Evolutionary conservation across 1,140 invertebrate genomes (phyloP).

Genomic region (Akabosia matsudoensis): DNA sequence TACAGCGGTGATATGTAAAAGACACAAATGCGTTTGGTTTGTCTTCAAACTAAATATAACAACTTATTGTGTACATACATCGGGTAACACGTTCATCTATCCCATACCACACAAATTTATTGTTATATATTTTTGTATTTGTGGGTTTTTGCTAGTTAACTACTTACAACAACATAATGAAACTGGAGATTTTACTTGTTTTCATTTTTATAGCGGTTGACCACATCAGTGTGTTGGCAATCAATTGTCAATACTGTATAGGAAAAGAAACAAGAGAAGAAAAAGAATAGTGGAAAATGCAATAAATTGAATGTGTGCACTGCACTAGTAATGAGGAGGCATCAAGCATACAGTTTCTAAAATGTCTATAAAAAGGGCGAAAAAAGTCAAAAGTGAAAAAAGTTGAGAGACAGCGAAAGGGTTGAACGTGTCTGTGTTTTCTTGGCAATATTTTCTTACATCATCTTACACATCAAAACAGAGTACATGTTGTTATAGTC

Average conservation of each 20-base stretch:
- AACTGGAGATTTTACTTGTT: neutral
- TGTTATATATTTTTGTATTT: neutral
- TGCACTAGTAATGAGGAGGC: neutral
- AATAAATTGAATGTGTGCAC: neutral
- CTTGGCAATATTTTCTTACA: slow-evolving; percentile 1
- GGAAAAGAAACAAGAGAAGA: neutral
- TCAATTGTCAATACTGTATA: neutral
- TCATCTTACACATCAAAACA: slow-evolving; percentile 5
- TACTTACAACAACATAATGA: no score
- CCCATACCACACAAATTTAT: neutral
- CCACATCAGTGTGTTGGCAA: neutral
- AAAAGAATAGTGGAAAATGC: neutral
- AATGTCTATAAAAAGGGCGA: neutral
- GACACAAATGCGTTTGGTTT: neutral
- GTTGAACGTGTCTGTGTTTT: neutral
- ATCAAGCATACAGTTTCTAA: neutral
- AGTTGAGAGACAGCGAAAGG: slow-evolving; percentile 9
- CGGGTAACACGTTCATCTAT: no score
- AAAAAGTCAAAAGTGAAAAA: neutral
- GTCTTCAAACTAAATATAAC: no score
- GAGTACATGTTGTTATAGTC: neutral
- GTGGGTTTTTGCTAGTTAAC: neutral
- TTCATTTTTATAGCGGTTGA: neutral
- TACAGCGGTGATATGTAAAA: no score
- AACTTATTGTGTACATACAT: no score